phyloP scores from a whole-genome alignment of 64 coral and sea anemone genomes.

The Anthopleura sola region DNA sequence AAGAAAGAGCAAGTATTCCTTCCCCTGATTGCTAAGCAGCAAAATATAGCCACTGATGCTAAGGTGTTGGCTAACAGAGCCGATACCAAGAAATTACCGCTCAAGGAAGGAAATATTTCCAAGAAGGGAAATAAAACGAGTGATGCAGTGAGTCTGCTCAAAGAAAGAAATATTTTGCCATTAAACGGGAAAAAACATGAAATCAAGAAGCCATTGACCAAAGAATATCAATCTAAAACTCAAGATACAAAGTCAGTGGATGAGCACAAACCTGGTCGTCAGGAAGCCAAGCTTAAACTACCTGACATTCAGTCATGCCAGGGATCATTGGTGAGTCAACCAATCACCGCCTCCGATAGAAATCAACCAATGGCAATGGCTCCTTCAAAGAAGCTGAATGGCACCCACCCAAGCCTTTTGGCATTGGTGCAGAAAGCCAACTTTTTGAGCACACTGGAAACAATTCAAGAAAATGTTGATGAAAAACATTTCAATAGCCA shows the following conservation, averaged over 20 bases:
- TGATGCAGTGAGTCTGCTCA: no score
- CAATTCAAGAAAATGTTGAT: neutral
- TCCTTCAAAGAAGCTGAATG: neutral
- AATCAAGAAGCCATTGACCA: neutral
- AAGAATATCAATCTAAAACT: neutral
- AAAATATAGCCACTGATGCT: neutral
- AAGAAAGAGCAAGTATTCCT: neutral
- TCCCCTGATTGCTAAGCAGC: neutral
- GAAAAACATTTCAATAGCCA: neutral
- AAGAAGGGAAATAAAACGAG: no score
- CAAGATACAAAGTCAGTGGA: neutral
- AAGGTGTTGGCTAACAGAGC: neutral
- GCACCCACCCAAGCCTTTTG: neutral
- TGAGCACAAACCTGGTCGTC: neutral
- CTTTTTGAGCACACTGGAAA: neutral
- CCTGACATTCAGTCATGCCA: neutral
- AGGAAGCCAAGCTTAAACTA: neutral
- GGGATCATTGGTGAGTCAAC: neutral
- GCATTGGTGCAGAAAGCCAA: neutral
- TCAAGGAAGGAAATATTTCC: no score
- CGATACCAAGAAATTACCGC: no score
- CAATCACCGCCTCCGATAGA: neutral
- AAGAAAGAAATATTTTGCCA: neutral
- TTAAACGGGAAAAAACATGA: neutral
- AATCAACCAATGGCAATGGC: neutral